Evolutionary conservation across 2,888 invertebrate species (phyloP), one percentile per base, ranked within the genome.

Genomic region (Toxonevra muliebris): DNA sequence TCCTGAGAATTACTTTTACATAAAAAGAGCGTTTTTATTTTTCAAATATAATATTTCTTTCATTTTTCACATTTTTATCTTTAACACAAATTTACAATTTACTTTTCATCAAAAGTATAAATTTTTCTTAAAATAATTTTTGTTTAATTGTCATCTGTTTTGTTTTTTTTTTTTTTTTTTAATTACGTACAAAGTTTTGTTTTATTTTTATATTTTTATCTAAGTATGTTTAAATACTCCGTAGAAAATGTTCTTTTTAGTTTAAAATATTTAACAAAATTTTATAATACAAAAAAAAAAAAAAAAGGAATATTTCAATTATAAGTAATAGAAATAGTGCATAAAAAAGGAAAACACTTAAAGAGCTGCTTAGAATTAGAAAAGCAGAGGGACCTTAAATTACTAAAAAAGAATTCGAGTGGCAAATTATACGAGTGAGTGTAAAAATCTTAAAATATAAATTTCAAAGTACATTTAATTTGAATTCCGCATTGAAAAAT

Each of bases 361-460:
- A 55, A 42, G 20, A 43, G 50, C 30, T 30, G 17, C 15, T 62
- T 54, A 43, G n/a, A 15, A 11, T 61, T 52, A 61, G 43, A 13
- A 62, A 30, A 30, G 30, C 2, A 30, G 30, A 30, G 30, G 30
- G 30, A 45, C 9, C 19, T 62, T 62, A 13, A 54, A 60, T 30
- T 30, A 30, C 30, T 4, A 30, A 30, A 4, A 30, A 30, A 7
- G 30, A 30, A 13, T 43, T 11, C n/a, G 1, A 1, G 48, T 65
- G 67, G 65, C 67, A 69, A 68, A 30, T 60, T 10, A 13, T 48
- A 40, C 41, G 11, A 17, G 12, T 13, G n/a, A 48, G 13, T 30
- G 30, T 12, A 17, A 61, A 41, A 50, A 40, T 17, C 7, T 40
- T 41, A 40, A n/a, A 40, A n/a, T 17, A 48, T 40, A 17, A 17